Conservation (phyloP, 2,113 vertebrate species). For the Brienomyrus brachyistius region DNA sequence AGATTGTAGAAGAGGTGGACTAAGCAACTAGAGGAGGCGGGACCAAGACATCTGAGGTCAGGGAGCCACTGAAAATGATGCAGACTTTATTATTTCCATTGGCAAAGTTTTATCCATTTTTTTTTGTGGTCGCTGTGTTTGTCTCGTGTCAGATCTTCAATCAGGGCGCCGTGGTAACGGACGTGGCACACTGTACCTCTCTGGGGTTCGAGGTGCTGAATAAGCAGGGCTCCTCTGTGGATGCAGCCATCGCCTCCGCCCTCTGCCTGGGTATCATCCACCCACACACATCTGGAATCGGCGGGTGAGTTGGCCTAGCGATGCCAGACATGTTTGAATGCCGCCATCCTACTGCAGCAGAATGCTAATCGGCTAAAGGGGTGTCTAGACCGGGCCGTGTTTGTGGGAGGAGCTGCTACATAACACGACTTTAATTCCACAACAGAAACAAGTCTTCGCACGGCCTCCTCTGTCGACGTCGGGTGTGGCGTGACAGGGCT, state of each 20-base stretch:
- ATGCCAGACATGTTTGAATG: neutral
- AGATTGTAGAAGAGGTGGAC: no score
- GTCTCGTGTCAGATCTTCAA: constrained; percentile 70
- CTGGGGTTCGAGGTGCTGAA: constrained; percentile 78
- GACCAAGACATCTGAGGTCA: neutral
- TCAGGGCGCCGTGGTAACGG: constrained; percentile 85
- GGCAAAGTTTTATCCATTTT: neutral
- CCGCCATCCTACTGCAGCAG: neutral
- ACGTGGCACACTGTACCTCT: constrained; percentile 77
- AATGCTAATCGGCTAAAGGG: neutral
- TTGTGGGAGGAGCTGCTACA: neutral
- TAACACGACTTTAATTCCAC: neutral
- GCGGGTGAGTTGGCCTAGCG: constrained; percentile 69
- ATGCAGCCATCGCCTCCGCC: constrained; percentile 78
- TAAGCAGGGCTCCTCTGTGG: constrained; percentile 84
- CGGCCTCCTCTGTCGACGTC: neutral
- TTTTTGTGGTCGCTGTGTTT: neutral
- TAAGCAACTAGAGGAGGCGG: no score
- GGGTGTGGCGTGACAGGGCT: neutral
- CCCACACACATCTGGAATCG: constrained; percentile 87
- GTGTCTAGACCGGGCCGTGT: neutral
- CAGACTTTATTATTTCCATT: neutral
- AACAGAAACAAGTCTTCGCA: neutral
- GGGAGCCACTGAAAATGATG: neutral
- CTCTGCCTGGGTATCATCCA: constrained; percentile 85